Evolutionary conservation across 2,797 vertebrate species (phyloP).

Genomic region (Smutsia gigantea): DNA sequence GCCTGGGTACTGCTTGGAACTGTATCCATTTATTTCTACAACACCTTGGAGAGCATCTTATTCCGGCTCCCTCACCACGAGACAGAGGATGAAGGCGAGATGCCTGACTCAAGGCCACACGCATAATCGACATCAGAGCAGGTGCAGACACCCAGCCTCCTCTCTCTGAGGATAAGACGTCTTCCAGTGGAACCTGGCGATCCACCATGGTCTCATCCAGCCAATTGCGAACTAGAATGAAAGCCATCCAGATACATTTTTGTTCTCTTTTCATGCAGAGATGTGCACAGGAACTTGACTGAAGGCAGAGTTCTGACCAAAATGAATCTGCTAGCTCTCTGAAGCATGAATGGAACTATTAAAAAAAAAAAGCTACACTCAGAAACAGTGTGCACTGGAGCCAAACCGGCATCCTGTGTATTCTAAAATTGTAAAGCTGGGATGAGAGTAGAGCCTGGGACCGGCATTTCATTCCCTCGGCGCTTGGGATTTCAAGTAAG

Average conservation of each 20-base stretch:
- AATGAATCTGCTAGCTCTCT: not conserved
- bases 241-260: not conserved
- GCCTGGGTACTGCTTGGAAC: no score
- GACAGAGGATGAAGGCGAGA: not conserved
- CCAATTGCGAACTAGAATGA: not conserved
- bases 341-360: slow-evolving; percentile 30
- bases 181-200: not conserved
- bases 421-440: not conserved
- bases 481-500: not conserved
- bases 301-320: not conserved
- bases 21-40: not conserved
- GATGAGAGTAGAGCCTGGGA: not conserved
- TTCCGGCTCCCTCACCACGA: not conserved
- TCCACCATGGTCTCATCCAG: not conserved
- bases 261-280: not conserved
- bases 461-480: not conserved
- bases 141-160: not conserved
- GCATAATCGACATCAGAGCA: not conserved
- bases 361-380: not conserved
- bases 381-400: not conserved
- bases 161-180: not conserved
- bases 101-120: no score
- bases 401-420: not conserved
- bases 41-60: not conserved
- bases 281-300: not conserved